Conservation (phyloP, 1,140 invertebrate genomes). For the Saccostrea glomerata region DNA sequence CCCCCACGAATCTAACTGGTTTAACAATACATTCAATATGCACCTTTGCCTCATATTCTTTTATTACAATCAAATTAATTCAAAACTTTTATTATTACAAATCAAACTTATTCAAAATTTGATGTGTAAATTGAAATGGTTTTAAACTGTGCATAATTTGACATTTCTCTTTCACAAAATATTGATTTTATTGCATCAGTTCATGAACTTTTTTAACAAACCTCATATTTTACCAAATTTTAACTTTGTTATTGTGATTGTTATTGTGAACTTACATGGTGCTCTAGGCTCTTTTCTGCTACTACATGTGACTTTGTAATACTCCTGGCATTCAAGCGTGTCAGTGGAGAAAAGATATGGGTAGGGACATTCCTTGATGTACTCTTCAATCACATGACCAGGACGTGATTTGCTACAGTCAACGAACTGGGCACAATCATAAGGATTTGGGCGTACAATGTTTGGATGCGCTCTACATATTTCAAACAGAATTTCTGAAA, state of each 20-base stretch:
- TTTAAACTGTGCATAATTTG: no score
- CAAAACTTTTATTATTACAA: no score
- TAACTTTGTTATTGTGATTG: neutral
- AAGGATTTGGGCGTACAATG: slow-evolving; percentile 50
- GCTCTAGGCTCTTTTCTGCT: slow-evolving; percentile 57
- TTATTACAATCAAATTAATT: no score
- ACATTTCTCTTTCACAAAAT: no score
- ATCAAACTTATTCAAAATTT: no score
- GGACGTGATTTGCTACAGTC: slow-evolving; percentile 64
- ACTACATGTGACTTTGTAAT: slow-evolving; percentile 50
- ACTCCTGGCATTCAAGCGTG: slow-evolving; percentile 53
- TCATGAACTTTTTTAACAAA: neutral
- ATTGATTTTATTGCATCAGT: no score
- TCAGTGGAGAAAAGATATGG: slow-evolving; percentile 50
- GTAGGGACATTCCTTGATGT: slow-evolving; percentile 50
- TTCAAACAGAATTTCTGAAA: slow-evolving; percentile 37
- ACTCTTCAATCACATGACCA: slow-evolving; percentile 41
- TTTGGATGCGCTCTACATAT: slow-evolving; percentile 44
- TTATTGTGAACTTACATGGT: slow-evolving; percentile 54
- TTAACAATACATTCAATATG: no score
- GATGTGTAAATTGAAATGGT: no score
- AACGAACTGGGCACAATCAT: slow-evolving; percentile 68
- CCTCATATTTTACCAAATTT: neutral
- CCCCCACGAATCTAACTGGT: no score
- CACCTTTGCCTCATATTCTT: no score